Evolutionary conservation across 2,888 invertebrate genomes (phyloP), one percentile per base, ranked within the genome.

Genomic region (Lacanobia oleracea): DNA sequence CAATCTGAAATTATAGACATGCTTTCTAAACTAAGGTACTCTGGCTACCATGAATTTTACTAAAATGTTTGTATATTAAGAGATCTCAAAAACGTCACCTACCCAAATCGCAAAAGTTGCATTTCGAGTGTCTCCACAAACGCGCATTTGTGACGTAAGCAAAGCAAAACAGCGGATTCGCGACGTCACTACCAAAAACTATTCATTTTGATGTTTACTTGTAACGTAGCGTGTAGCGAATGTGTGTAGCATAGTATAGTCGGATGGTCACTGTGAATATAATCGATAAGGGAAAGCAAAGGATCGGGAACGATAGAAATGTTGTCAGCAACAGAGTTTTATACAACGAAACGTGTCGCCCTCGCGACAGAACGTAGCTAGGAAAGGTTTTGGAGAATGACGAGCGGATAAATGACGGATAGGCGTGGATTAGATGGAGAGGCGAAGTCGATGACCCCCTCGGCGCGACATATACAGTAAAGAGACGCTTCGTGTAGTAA

Each of bases 261-360:
- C 75, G 86, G 84, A 78, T 87, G 88, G 82, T 88, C 83, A 78
- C 62, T 86, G 87, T 87, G 86, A 86, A 87, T 88, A 88, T 88
- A 85, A 85, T 64, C 60, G 71, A 60, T 72, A 77, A 72, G 63
- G 53, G 50, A 21, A 57, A 67, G 63, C 45, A 51, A 72, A 57
- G 75, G 72, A 82, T 53, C 66, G 76, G 74, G 67, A 77, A 73
- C 54, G 37, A 72, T 77, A 53, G 72, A 64, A 71, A 68, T 69
- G 67, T 75, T 80, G 76, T 59, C 56, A 61, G 83, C 85, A 83
- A 83, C 77, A 68, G 10, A 23, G 72, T 84, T 86, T 84, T 84
- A 88, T 92, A 91, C 92, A 92, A 92, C 92, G 92, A 92, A 90
- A 84, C 70, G 76, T 80, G 79, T 84, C 85, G 84, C 79, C 71